Evolutionary conservation across 2,113 vertebrate species (phyloP).

Genomic region (Maccullochella peelii): DNA sequence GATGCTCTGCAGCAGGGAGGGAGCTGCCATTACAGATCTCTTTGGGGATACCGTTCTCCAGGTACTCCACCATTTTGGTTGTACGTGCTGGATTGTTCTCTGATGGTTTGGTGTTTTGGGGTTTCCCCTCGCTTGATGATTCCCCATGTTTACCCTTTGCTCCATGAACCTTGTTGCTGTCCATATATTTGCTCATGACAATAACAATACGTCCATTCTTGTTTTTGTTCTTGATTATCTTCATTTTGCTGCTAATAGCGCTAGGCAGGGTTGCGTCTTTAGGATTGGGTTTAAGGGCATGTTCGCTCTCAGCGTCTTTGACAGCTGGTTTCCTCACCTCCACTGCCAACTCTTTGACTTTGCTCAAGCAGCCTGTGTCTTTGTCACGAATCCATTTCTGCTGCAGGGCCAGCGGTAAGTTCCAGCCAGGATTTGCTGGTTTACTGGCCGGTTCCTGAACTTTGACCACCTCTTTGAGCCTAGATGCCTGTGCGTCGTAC

Average conservation of each 20-base stretch:
- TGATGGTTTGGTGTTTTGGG: slow-evolving; percentile 61
- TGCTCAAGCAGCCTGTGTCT: slow-evolving; percentile 89
- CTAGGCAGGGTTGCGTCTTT: slow-evolving; percentile 87
- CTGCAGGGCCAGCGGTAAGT: slow-evolving; percentile 82
- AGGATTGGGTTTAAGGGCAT: slow-evolving; percentile 74
- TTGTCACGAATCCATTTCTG: slow-evolving; percentile 92
- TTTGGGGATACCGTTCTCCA: slow-evolving; percentile 71
- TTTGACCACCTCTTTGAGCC: slow-evolving; percentile 89
- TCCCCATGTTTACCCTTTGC: slow-evolving; percentile 92
- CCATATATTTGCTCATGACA: slow-evolving; percentile 99
- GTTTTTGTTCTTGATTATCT: slow-evolving; percentile 99
- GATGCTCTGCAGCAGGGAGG: slow-evolving; percentile 73
- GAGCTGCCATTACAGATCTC: slow-evolving; percentile 71
- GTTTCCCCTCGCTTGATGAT: slow-evolving; percentile 62
- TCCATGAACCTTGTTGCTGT: slow-evolving; percentile 90
- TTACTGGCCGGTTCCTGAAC: slow-evolving; percentile 84
- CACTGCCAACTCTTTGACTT: slow-evolving; percentile 88
- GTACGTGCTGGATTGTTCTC: slow-evolving; percentile 68
- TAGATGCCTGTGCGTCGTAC: slow-evolving; percentile 91
- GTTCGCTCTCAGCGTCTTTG: slow-evolving; percentile 76
- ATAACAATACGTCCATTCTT: slow-evolving; percentile 98
- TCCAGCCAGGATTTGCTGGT: slow-evolving; percentile 84
- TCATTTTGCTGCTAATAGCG: slow-evolving; percentile 94
- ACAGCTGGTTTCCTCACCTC: slow-evolving; percentile 77
- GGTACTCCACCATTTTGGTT: slow-evolving; percentile 69